Evolutionary conservation across 2,113 vertebrate genomes (phyloP), one percentile per base, ranked within the genome.

Genomic region (Dipodomys stephensi): DNA sequence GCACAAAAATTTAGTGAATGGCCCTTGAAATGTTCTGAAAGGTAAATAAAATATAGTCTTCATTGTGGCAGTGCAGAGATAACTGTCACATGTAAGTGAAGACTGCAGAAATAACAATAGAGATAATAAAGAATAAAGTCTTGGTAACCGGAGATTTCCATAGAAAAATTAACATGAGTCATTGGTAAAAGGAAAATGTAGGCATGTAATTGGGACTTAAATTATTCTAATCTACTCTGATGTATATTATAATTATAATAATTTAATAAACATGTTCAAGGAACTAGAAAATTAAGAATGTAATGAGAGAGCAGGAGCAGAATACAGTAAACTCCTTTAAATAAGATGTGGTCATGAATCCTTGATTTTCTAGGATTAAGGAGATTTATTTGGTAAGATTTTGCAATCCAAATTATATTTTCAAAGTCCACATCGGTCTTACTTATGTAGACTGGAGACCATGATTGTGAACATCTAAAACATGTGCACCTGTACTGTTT

Each of bases 361-460:
- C 35, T 76, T 91, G 85, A 22, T 68, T 88, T 72, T 30, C 2
- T 72, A 69, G 46, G 77, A 19, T 53, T 78, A 60, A 10, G 46
- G 77, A 81, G 68, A 67, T 93, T 90, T 46, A 85, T 71, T 88
- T 94, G 65, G 20, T 3, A 67, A 73, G 44, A 64, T 25, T 73
- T 87, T 74, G 49, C 44, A 62, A 88, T 96, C 46, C 92, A 92
- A 91, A 95, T 90, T 69, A 25, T 15, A 4, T 88, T 86, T 96
- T 85, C 12, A 78, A 90, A 88, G 85, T 83, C 79, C 85, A 30
- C 15, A 76, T 86, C 74, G 28, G 87, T 86, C 86, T 90, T 89
- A 62, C 28, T 69, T 81, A 9, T 73, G 32, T 73, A 25, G 62
- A 83, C 88, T 84, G 91, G 25, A 86, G 67, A 80, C 60, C 62